phyloP scores from a whole-genome alignment of 2,113 vertebrate species.

The Microcebus tavaratra region DNA sequence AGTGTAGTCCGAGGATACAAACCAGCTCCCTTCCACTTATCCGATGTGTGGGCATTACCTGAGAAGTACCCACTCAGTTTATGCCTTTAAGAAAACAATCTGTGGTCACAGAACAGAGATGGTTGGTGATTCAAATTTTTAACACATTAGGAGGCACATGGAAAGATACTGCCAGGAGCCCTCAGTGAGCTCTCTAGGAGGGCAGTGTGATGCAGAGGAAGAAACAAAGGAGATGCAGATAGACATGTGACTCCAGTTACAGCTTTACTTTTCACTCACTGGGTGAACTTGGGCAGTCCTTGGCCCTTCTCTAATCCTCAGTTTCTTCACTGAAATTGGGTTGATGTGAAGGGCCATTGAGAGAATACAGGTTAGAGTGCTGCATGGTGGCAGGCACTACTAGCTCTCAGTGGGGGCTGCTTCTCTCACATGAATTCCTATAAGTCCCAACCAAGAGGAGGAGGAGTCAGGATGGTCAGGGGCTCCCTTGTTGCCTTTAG shows the following conservation, averaged over 20 bases:
- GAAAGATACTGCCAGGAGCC: background rate
- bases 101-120: background rate
- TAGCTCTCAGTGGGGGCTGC: no score
- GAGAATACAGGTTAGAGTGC: background rate
- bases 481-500: background rate
- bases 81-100: background rate
- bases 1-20: background rate
- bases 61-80: background rate
- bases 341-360: background rate
- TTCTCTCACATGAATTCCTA: background rate
- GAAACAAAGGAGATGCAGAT: background rate
- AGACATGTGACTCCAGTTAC: background rate
- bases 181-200: background rate
- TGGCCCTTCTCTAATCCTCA: background rate
- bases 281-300: background rate
- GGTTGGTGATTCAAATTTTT: background rate
- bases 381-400: background rate
- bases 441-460: background rate
- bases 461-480: background rate
- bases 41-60: background rate
- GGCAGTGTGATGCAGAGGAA: background rate
- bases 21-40: background rate
- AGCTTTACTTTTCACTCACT: background rate
- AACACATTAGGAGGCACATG: background rate
- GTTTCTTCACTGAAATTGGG: background rate